Base-by-base conservation (phyloP, 2,113 vertebrate species). In the Neolamprologus fasciatus region DNA sequence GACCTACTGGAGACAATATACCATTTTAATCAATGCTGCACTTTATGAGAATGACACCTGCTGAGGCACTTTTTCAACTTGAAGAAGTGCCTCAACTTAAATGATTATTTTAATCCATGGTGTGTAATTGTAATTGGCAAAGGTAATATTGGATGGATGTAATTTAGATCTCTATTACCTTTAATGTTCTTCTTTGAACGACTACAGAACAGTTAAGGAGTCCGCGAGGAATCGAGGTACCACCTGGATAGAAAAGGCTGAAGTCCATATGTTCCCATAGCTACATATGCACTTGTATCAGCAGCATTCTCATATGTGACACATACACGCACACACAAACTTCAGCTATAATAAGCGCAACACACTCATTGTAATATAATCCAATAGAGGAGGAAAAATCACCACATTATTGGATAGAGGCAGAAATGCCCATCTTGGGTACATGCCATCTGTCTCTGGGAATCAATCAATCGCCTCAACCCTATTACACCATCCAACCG, bases 151-250 rank as follows among this genome's bases (percentile, higher is more conserved):
- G 91, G 90, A 87, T 85, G 89, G 83, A 84, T 91, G 88, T 89
- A 93, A 94, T 95, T 92, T 94, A 86, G 82, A 89, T 87, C 81
- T 90, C 87, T 86, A 95, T 95, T 94, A 92, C 68, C 84, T 79
- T 76, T 91, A 93, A 93, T 94, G 92, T 89, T 80, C 88, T 93
- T 84, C 92, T 94, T 94, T 94, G 33, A 68, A 50, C 84, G 86
- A 94, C 93, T 90, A 88, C 78, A 79, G 90, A 85, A 88, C 83
- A 84, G 89, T 82, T 92, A 79, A 95, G 84, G 86, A 82, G 88
- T 93, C 95, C 91, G 73, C 9, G 71, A 89, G 93, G 93, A 92
- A 92, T 92, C 89, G 50, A 87, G 21, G 21, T 26, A 82, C 86
- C 91, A 93, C 87, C 91, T 91, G 89, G 87, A 87, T 83, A 47